Percentiles rank a stretch among this genome's conserved stretches.
Conservation (phyloP, 1,140 invertebrate species). For the Dendrolimus punctatus region DNA sequence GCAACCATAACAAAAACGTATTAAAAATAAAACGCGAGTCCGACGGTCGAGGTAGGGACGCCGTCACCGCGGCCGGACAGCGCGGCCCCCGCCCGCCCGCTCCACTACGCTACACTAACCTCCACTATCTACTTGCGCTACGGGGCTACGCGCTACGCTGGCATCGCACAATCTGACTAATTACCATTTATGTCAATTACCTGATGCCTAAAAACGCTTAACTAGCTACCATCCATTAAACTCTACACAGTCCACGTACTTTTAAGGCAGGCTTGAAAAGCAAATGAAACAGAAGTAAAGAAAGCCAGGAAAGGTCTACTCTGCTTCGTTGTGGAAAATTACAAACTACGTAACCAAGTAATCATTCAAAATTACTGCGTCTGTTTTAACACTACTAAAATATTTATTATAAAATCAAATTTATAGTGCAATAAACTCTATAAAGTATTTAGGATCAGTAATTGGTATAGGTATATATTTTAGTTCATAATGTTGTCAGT, state of each 20-base stretch:
- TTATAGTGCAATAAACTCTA: too few species aligned
- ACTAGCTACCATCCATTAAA: constrained; percentile 5
- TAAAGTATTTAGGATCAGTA: too few species aligned
- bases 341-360: too few species aligned
- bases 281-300: constrained; percentile 12
- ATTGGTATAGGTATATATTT: too few species aligned
- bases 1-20: constrained; percentile 60
- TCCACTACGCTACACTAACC: constrained; percentile 18
- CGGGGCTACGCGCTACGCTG: constrained; percentile 11
- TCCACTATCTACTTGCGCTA: constrained; percentile 4
- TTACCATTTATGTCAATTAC: background rate
- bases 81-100: constrained; percentile 33
- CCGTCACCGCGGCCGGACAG: constrained; percentile 12
- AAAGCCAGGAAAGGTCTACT: constrained; percentile 8
- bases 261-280: constrained; percentile 13
- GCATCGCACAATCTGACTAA: too few species aligned
- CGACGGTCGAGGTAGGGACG: background rate
- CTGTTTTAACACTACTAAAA: too few species aligned
- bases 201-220: background rate
- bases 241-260: constrained; percentile 18
- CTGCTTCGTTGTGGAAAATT: too few species aligned
- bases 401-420: too few species aligned
- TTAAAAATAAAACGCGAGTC: constrained; percentile 28
- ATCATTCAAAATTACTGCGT: too few species aligned
- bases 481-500: too few species aligned